These are phyloP conservation scores for Zingel zingel DNA, from an alignment of 2,113 vertebrate species.

Conservation along the genomic window DNA sequence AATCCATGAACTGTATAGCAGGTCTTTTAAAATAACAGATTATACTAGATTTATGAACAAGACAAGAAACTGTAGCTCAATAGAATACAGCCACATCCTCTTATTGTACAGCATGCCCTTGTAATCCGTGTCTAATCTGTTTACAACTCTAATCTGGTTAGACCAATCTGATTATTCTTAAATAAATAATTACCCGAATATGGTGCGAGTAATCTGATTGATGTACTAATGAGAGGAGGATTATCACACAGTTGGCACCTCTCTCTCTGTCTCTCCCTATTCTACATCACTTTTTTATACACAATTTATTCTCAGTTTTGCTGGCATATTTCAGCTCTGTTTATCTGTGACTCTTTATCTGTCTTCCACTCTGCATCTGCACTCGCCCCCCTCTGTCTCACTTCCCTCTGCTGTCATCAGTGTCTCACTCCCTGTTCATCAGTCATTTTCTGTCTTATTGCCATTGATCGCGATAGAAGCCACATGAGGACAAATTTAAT, in stretches of 20 bases:
- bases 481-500: constrained; percentile 71
- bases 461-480: constrained; percentile 64
- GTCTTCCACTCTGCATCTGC: constrained; percentile 30
- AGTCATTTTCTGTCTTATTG: constrained; percentile 61
- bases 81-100: neutral
- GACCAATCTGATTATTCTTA: constrained; percentile 64
- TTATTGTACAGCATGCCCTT: constrained; percentile 14
- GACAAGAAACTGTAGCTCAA: neutral
- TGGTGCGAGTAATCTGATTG: constrained; percentile 62
- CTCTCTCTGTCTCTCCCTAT: neutral
- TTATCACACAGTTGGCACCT: constrained; percentile 50
- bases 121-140: constrained; percentile 66
- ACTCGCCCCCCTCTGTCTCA: constrained; percentile 36
- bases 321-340: constrained; percentile 24
- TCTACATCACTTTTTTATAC: constrained; percentile 22
- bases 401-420: constrained; percentile 57
- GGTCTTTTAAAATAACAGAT: neutral
- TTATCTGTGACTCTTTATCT: constrained; percentile 51
- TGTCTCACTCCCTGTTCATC: constrained; percentile 68
- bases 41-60: neutral
- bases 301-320: constrained; percentile 23
- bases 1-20: neutral
- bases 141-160: constrained; percentile 72
- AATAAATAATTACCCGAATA: constrained; percentile 59
- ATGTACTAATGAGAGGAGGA: constrained; percentile 58